phyloP scores from a whole-genome alignment of 1,140 invertebrate species.

The Diachasmimorpha longicaudata region DNA sequence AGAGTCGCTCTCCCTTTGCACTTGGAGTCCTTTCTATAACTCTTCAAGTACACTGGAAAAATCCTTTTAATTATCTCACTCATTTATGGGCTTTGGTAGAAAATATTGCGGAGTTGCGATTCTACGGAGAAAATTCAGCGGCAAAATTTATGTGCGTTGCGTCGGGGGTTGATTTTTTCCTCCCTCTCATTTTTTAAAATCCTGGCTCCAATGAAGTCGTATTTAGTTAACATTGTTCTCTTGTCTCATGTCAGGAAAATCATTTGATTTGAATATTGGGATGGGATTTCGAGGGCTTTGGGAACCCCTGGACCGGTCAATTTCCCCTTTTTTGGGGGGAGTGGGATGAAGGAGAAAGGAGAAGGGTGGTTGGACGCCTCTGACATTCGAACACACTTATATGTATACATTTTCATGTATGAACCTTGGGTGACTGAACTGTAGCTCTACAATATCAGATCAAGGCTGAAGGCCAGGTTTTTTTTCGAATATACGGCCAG shows the following conservation, averaged over 20 bases:
- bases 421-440: constrained; percentile 12
- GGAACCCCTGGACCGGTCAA: constrained; percentile 57
- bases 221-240: not conserved
- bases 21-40: not conserved
- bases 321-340: constrained; percentile 50
- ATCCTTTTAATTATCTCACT: constrained; percentile 35
- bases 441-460: constrained; percentile 1
- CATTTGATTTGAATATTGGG: not conserved
- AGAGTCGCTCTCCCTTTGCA: no score
- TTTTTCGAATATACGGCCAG: no score
- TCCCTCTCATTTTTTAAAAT: not conserved
- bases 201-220: not conserved
- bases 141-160: no score
- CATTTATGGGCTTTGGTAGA: not conserved
- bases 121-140: no score
- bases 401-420: constrained; percentile 18
- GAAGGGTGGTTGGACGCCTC: constrained; percentile 26
- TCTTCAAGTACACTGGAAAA: constrained; percentile 30
- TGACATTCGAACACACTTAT: constrained; percentile 25
- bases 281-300: constrained; percentile 14
- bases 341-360: constrained; percentile 11
- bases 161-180: not conserved
- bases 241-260: not conserved
- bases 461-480: not conserved
- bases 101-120: not conserved